These are phyloP conservation scores for Threskiornis aethiopicus DNA, from an alignment of 2,797 vertebrate genomes.

Conservation along the genomic window DNA sequence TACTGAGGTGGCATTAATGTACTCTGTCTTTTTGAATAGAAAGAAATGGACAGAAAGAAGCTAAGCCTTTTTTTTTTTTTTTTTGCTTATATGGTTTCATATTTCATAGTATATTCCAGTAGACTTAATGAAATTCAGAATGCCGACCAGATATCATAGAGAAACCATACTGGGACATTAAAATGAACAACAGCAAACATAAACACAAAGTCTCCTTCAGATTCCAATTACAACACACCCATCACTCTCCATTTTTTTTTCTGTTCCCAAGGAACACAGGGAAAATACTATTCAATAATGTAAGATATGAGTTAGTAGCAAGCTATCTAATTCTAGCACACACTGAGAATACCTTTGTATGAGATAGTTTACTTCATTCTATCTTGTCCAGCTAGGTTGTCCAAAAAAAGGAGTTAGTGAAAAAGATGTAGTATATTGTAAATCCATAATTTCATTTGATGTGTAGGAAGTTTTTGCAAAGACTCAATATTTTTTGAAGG, in stretches of 20 bases:
- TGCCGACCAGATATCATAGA: background rate
- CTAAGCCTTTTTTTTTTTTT: background rate
- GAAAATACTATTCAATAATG: background rate
- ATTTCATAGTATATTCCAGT: background rate
- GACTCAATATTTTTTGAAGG: background rate
- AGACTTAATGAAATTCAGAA: conserved; percentile 24
- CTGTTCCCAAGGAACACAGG: background rate
- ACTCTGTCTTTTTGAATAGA: background rate
- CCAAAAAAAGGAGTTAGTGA: background rate
- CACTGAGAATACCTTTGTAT: background rate
- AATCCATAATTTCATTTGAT: background rate
- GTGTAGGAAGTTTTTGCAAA: background rate
- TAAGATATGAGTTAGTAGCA: background rate
- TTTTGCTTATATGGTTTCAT: background rate
- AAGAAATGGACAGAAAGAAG: background rate
- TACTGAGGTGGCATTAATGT: background rate
- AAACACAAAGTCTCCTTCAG: conserved; percentile 1
- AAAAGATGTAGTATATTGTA: background rate
- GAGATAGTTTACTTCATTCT: background rate
- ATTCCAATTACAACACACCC: background rate
- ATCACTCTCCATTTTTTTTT: background rate
- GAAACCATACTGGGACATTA: background rate
- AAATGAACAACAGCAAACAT: conserved; percentile 24
- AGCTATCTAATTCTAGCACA: background rate
- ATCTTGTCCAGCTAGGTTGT: background rate